Base-by-base conservation (phyloP, 1,140 invertebrate genomes). In the Globodera rostochiensis region DNA sequence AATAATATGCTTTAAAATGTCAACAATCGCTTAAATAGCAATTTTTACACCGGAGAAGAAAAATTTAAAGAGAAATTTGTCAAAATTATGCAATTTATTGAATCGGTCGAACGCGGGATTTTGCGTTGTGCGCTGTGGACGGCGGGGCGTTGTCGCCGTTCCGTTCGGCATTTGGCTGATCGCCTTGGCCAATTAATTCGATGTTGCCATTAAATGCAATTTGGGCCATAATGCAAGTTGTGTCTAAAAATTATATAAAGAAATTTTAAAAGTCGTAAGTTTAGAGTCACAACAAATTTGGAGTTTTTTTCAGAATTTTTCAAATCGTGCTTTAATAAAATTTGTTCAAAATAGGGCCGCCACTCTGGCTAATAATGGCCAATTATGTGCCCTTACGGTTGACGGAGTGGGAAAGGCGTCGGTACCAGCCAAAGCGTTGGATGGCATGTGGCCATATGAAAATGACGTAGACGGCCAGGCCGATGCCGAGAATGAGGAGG, bases 361-460 rank as follows among this genome's bases (percentile, higher is more conserved):
- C 36, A 0, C 25, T 25, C n/a, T 36, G 2, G 3, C 36, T 36
- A 36, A 36, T 36, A 36, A 36, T 36, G 36, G 36, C 36, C 36
- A 36, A 36, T 36, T 36, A 1, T 36, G 36, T 36, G 36, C 36
- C 36, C 76, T 80, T 74, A 80, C 79, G 70, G 60, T 80, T 80
- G 53, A 80, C 21, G 36, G 76, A 13, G 9, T 78, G 60, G 74
- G 79, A 80, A 50, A 80, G 15, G 46, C 76, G 76, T 73, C 79
- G 57, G 53, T 80, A 80, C 46, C 67, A 46, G 6, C 25, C 66
- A 49, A 80, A 80, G 49, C 70, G 57, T 50, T 73, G 77, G 25
- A 82, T 47, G n/a, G 81, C 70, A 50, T 73, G 71, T 60, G 78
- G 57, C 77, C 75, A 82, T 46, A 82, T 82, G 70, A 82, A 82